Evolutionary conservation across 1,140 invertebrate species (phyloP).

Genomic region (Heliconius congener): DNA sequence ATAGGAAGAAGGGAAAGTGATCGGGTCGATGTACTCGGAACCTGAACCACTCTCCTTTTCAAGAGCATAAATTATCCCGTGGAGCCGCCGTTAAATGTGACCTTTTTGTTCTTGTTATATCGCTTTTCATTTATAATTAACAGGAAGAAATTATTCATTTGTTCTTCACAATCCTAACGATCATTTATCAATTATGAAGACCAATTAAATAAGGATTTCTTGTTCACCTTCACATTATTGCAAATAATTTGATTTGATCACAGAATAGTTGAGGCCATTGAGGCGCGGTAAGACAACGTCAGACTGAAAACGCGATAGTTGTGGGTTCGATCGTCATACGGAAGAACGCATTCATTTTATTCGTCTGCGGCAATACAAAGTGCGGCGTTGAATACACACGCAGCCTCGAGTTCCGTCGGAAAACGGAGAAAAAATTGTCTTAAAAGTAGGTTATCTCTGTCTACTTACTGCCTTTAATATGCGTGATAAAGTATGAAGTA

Average conservation of each 20-base stretch:
- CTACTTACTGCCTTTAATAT: too few species aligned
- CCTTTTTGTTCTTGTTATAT: not conserved
- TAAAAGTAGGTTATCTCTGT: too few species aligned
- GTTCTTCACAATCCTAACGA: not conserved
- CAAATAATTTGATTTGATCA: not conserved
- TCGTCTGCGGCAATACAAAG: too few species aligned
- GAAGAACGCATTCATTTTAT: too few species aligned
- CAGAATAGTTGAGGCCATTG: too few species aligned
- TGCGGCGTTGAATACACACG: too few species aligned
- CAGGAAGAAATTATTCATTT: not conserved
- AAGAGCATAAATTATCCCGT: constrained; percentile 30
- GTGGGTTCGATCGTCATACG: too few species aligned
- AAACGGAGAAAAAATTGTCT: too few species aligned
- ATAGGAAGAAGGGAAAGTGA: constrained; percentile 40
- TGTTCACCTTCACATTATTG: not conserved
- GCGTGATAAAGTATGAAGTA: too few species aligned
- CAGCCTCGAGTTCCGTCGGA: too few species aligned
- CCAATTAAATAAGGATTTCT: not conserved
- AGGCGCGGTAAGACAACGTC: too few species aligned
- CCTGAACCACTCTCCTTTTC: constrained; percentile 35
- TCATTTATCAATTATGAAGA: not conserved
- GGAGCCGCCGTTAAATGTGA: not conserved
- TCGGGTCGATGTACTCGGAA: constrained; percentile 29
- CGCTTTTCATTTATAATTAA: constrained; percentile 5
- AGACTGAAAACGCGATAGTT: too few species aligned